Evolutionary conservation across 1,140 invertebrate species (phyloP).

Genomic region (Penaeus japonicus): DNA sequence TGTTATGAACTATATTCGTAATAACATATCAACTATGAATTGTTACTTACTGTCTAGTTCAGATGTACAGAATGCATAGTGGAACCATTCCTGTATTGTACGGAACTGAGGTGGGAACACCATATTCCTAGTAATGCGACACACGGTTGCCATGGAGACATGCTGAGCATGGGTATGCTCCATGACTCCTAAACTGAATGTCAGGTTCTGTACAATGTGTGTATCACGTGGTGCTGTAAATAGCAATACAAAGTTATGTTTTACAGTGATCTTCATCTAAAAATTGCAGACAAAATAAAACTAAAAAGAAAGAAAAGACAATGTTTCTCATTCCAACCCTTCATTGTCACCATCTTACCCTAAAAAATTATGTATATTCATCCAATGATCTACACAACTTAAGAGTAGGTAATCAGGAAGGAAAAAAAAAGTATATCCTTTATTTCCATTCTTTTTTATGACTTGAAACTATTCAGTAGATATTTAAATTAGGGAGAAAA

Average conservation of each 20-base stretch:
- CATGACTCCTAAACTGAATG: slow-evolving; percentile 81
- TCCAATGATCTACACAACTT: no score
- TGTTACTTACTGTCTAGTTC: slow-evolving; percentile 82
- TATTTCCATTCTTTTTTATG: no score
- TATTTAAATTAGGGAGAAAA: background rate
- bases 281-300: no score
- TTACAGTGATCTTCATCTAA: no score
- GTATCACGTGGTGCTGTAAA: slow-evolving; percentile 60
- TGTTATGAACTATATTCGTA: no score
- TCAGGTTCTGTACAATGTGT: slow-evolving; percentile 73
- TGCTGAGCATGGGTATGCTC: slow-evolving; percentile 68
- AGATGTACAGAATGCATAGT: slow-evolving; percentile 92
- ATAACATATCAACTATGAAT: background rate
- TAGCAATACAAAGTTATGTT: no score
- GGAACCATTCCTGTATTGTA: slow-evolving; percentile 94
- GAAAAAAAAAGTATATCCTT: no score
- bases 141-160: slow-evolving; percentile 83
- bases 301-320: no score
- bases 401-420: no score
- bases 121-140: slow-evolving; percentile 86
- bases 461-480: background rate
- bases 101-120: slow-evolving; percentile 95
- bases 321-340: no score
- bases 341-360: no score
- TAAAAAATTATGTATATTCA: no score